Percentiles rank a stretch among this genome's conserved stretches.
Evolutionary conservation across 2,113 vertebrate species (phyloP).

Genomic region (Scopus umbretta): DNA sequence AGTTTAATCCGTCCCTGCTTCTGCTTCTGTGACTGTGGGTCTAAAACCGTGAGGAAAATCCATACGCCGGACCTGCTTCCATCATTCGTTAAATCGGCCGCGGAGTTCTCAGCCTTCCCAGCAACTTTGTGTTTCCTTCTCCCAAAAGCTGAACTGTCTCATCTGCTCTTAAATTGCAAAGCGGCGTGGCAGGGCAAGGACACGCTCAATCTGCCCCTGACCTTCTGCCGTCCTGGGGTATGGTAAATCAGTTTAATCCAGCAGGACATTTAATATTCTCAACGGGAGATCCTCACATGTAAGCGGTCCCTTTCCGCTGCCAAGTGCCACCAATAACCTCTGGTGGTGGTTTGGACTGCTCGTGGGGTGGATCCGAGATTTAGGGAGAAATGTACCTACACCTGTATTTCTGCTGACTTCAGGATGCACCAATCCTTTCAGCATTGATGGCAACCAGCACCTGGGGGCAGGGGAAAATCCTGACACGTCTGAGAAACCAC

Average conservation of each 20-base stretch:
- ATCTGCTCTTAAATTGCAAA: not conserved
- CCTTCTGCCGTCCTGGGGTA: not conserved
- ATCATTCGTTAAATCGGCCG: accelerated
- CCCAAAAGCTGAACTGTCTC: not conserved
- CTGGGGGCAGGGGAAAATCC: not conserved
- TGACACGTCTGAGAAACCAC: not conserved
- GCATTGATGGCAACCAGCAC: not conserved
- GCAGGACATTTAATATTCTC: not conserved
- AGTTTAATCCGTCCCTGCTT: not conserved
- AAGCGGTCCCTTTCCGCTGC: not conserved
- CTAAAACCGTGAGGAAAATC: not conserved
- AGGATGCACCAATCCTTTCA: not conserved
- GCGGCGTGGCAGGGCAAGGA: not conserved
- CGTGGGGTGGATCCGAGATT: not conserved
- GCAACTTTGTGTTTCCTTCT: not conserved
- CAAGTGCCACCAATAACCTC: not conserved
- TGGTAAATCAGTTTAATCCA: not conserved
- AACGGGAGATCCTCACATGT: accelerated
- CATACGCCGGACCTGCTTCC: not conserved
- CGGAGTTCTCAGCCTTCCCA: not conserved
- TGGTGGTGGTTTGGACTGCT: not conserved
- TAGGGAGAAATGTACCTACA: not conserved
- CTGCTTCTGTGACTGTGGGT: not conserved
- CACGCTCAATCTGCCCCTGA: not conserved
- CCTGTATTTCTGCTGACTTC: not conserved